Conservation (phyloP, 2,888 invertebrate genomes). For the Bellardia pandia region DNA sequence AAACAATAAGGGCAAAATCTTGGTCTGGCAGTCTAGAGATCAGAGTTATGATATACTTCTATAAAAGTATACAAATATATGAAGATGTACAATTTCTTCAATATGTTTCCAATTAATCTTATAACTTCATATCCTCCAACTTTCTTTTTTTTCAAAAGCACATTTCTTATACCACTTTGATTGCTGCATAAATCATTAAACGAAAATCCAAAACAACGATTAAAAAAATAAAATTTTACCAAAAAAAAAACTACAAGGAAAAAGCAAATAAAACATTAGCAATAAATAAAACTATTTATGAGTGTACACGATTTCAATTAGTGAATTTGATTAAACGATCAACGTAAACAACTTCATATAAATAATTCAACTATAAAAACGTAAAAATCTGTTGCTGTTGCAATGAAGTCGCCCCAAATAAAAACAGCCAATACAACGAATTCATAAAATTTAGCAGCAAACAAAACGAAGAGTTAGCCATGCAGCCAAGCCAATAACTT, state of each 20-base stretch:
- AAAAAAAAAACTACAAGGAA: slow-evolving; percentile 43
- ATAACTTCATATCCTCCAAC: neutral
- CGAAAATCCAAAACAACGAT: neutral
- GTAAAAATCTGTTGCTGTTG: slow-evolving; percentile 48
- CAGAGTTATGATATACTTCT: too few species aligned
- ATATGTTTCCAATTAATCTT: neutral
- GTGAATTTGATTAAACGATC: slow-evolving; percentile 70
- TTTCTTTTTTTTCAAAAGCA: slow-evolving; percentile 20
- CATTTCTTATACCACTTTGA: slow-evolving; percentile 7
- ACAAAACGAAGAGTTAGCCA: neutral
- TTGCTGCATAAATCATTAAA: slow-evolving; percentile 36
- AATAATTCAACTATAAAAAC: slow-evolving; percentile 39
- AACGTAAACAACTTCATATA: slow-evolving; percentile 72
- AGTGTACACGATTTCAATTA: slow-evolving; percentile 73
- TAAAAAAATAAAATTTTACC: slow-evolving; percentile 10
- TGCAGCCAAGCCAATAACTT: slow-evolving; percentile 51
- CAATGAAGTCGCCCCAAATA: slow-evolving; percentile 37
- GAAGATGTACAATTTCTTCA: too few species aligned
- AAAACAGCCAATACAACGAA: slow-evolving; percentile 18
- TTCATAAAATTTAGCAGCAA: slow-evolving; percentile 15
- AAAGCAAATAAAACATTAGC: slow-evolving; percentile 43
- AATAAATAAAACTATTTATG: slow-evolving; percentile 71
- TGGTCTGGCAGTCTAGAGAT: too few species aligned
- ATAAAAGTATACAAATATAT: too few species aligned
- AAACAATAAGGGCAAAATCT: too few species aligned